Base-by-base conservation (phyloP, 2,888 invertebrate species). In the Rosalia funebris region DNA sequence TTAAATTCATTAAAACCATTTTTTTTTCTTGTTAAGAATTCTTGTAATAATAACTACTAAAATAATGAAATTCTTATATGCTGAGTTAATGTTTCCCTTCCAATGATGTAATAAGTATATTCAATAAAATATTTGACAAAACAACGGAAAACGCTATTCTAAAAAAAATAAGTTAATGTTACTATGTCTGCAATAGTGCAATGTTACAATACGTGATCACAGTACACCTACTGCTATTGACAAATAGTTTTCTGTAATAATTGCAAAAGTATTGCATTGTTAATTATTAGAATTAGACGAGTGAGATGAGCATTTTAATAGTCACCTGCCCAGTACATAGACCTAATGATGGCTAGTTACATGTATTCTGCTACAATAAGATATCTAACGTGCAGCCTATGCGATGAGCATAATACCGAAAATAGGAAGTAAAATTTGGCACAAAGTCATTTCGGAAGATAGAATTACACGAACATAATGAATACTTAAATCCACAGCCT, bases 171-270 rank as follows among this genome's bases (percentile, higher is more conserved):
- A 64, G 64, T 72, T 68, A 73, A 71, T 69, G 71, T n/a, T 69
- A 65, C 56, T 42, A 65, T 55, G 46, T 73, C 10, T 70, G 69
- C 72, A 66, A 71, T 70, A 73, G 73, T 73, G 75, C 75, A 76
- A 70, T 69, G 68, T 70, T 75, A 71, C 66, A 68, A 70, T 69
- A 75, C 62, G 76, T 77, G 76, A 79, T 79, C 79, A 79, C 79
- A 79, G 77, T 75, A 73, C 77, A 74, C 57, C 72, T 71, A 73
- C 68, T 68, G 71, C 70, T 71, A 70, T 68, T 69, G 68, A 72
- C 71, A 72, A 66, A 59, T 55, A 65, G 36, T 57, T 55, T 59
- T 53, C 48, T 54, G 61, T 39, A 63, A 63, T 64, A 66, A 62
- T 61, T 63, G 65, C 62, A 68, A 70, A 60, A 61, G 65, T 71